Percentiles rank a stretch among this genome's conserved stretches.
phyloP scores from a whole-genome alignment of 2,797 vertebrate genomes.

The Tragelaphus eurycerus region DNA sequence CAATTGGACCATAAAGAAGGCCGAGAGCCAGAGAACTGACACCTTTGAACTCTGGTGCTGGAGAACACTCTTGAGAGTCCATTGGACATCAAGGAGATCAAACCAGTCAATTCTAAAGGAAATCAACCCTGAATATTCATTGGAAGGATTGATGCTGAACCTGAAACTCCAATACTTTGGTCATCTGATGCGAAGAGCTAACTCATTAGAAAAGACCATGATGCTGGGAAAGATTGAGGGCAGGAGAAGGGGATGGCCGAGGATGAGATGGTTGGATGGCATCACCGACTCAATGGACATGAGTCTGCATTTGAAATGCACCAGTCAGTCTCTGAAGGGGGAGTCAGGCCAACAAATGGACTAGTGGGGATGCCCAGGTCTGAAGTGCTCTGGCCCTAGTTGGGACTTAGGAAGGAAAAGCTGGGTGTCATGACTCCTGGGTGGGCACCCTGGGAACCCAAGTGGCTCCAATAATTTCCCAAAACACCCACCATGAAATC shows the following conservation, averaged over 20 bases:
- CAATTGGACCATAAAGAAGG: background rate
- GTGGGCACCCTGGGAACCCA: fast-evolving
- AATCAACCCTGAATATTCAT: background rate
- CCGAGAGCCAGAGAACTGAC: background rate
- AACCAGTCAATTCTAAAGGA: background rate
- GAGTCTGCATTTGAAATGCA: background rate
- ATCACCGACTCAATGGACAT: fast-evolving
- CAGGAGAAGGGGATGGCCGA: background rate
- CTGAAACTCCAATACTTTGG: background rate
- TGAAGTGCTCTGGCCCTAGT: no score
- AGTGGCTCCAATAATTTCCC: background rate
- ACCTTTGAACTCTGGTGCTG: background rate
- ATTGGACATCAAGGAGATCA: background rate
- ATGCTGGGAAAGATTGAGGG: background rate
- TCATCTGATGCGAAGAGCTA: background rate
- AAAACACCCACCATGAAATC: no score
- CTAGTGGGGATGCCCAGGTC: fast-evolving
- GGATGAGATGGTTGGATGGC: background rate
- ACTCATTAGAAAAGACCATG: background rate
- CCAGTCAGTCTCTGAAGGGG: fast-evolving
- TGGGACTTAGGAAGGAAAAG: fast-evolving
- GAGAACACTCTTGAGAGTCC: background rate
- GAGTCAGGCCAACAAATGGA: background rate
- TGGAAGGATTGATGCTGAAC: background rate
- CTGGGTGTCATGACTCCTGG: background rate